A percentile compares a stretch with the other conserved stretches of the same genome.
These are phyloP conservation scores for Sminthurinus aureus DNA, from an alignment of 2,888 invertebrate genomes.

Conservation along the genomic window DNA sequence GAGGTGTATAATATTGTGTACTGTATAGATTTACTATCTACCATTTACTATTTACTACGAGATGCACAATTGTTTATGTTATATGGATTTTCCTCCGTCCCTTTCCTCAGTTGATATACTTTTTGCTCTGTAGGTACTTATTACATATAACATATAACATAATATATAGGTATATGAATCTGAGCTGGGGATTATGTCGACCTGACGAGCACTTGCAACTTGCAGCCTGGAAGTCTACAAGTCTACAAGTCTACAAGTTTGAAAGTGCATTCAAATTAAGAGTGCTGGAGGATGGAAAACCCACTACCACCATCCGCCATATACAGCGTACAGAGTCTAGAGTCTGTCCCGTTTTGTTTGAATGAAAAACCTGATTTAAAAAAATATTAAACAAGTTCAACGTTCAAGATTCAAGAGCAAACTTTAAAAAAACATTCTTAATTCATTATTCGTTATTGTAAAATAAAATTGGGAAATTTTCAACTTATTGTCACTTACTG, in stretches of 20 bases:
- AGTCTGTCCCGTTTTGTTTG: not conserved
- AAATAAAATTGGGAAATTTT: too few relatives aligned
- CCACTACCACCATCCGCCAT: not conserved
- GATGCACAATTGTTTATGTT: too few relatives aligned
- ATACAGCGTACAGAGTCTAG: not conserved
- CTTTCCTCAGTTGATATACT: too few relatives aligned
- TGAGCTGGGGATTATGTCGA: too few relatives aligned
- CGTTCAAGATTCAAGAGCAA: too few relatives aligned
- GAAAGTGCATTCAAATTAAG: not conserved
- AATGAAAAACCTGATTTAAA: not conserved
- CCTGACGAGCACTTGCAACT: not conserved
- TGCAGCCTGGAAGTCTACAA: slow-evolving; percentile 14
- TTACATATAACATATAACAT: not conserved
- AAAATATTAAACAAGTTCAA: not conserved
- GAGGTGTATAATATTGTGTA: not conserved
- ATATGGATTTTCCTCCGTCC: too few relatives aligned
- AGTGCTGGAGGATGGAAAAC: too few relatives aligned
- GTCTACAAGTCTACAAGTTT: too few relatives aligned
- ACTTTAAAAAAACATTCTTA: too few relatives aligned
- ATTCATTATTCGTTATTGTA: too few relatives aligned
- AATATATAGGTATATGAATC: not conserved
- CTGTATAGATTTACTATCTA: not conserved
- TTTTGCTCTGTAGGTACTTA: not conserved
- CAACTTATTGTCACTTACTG: too few relatives aligned
- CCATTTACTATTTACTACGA: not conserved